Evolutionary conservation across 2,888 invertebrate species (phyloP).

Genomic region (Cordilura impudica): DNA sequence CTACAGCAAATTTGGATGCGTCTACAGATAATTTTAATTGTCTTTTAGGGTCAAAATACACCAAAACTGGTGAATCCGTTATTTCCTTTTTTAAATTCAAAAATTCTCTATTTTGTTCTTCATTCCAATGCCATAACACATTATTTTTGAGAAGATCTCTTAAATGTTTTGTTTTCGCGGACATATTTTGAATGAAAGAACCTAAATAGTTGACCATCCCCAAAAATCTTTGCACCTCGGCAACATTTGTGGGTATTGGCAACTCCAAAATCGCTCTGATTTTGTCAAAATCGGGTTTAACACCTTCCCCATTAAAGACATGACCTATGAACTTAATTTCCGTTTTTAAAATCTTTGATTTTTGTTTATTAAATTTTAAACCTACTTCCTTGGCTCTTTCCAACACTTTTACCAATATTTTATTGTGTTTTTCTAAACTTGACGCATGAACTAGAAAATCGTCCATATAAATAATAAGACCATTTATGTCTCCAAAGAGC

Average conservation of each 20-base stretch:
- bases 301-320: neutral
- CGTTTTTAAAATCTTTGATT: too few species aligned
- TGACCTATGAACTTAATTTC: too few species aligned
- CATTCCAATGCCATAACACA: neutral
- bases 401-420: too few species aligned
- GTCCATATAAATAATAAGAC: too few species aligned
- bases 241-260: neutral
- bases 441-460: too few species aligned
- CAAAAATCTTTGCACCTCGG: neutral
- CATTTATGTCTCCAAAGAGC: too few species aligned
- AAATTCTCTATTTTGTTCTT: neutral
- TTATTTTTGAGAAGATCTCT: too few species aligned
- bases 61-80: neutral
- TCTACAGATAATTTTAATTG: neutral
- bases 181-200: too few species aligned
- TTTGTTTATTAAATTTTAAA: neutral
- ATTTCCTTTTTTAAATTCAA: neutral
- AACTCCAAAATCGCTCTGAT: neutral
- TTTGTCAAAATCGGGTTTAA: neutral
- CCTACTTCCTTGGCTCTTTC: neutral
- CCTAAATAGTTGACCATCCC: neutral
- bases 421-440: too few species aligned
- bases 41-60: too few species aligned
- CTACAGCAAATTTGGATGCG: constrained; percentile 12
- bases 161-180: neutral